These are phyloP conservation scores for Ichneumon xanthorius DNA, from an alignment of 2,888 invertebrate species.

Conservation along the genomic window DNA sequence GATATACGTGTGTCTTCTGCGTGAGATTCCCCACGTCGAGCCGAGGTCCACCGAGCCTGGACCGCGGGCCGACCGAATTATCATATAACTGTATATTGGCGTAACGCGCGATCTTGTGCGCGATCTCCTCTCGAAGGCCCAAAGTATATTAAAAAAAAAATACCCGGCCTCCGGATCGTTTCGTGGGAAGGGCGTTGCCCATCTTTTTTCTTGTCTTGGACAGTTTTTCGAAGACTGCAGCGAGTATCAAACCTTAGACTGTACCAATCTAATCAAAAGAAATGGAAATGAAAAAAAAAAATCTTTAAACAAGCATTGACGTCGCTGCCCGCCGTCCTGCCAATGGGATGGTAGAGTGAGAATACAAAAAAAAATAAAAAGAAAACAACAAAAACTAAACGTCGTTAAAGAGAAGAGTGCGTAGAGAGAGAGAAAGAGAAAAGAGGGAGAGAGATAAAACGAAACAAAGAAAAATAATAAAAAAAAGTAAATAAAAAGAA, in stretches of 20 bases:
- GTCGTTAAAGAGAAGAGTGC: constrained; percentile 39
- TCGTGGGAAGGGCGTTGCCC: constrained; percentile 80
- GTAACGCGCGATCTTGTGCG: constrained; percentile 36
- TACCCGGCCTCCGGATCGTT: constrained; percentile 66
- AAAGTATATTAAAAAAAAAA: constrained; percentile 59
- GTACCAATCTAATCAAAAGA: constrained; percentile 84
- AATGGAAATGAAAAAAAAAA: constrained; percentile 67
- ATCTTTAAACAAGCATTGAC: constrained; percentile 80
- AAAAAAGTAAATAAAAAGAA: constrained; percentile 55
- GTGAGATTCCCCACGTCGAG: constrained; percentile 19
- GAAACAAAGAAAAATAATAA: constrained; percentile 59
- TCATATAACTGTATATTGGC: constrained; percentile 34
- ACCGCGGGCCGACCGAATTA: constrained; percentile 21
- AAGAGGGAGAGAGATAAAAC: constrained; percentile 55
- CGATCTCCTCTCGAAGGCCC: constrained; percentile 40
- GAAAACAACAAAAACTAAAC: constrained; percentile 50
- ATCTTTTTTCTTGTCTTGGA: constrained; percentile 79
- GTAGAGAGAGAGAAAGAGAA: constrained; percentile 43
- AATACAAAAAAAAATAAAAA: constrained; percentile 29
- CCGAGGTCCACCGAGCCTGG: background rate
- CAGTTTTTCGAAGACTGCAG: constrained; percentile 83
- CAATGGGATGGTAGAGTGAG: constrained; percentile 64
- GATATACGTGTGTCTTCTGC: constrained; percentile 34
- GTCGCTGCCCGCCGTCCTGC: constrained; percentile 81
- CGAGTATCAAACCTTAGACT: constrained; percentile 85